Base-by-base conservation (phyloP, 2,888 invertebrate genomes). In the Formica aserva region DNA sequence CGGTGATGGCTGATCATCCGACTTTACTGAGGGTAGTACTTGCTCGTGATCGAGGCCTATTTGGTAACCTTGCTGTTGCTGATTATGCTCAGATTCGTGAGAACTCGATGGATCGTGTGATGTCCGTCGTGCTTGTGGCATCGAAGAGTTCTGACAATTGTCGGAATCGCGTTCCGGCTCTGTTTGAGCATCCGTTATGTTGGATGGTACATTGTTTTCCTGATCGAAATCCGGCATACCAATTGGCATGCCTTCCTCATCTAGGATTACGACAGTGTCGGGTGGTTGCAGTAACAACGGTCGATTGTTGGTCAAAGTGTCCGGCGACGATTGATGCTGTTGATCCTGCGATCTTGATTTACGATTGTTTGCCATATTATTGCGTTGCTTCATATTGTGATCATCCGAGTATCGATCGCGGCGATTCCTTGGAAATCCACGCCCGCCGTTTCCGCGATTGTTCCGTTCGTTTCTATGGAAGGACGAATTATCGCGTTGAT, bases 341-440 rank as follows among this genome's bases (percentile, higher is more conserved):
- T 81, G 82, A n/a, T 88, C 91, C 18, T 87, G 89, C 2, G 86
- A n/a, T n/a, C 91, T 78, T 1, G 85, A 55, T 18, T 91, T 90
- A 1, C 93, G 93, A 72, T 85, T 92, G 52, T 89, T 92, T 9
- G 78, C 71, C 8, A 88, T 48, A 71, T 86, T 72, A 18, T 72
- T 91, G 3, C 91, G 90, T 57, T 89, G 91, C 22, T 91, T 88
- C 29, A 86, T 85, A 65, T 85, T 88, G 55, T 92, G 91, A 9
- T 93, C 93, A 11, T 93, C 93, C 52, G 88, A 89, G 65, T 91
- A 93, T 83, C 93, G 86, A 35, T 93, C 92, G 0, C 93, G 91
- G 48, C 93, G 91, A 29, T 90, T 92, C 22, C 93, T 88, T 1
- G 89, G 87, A 66, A 92, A 92, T 5, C 93, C 93, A 41, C 94